A percentile compares a stretch with the other conserved stretches of the same genome.
phyloP scores from a whole-genome alignment of 2,888 invertebrate species.

The Eristalis tenax region DNA sequence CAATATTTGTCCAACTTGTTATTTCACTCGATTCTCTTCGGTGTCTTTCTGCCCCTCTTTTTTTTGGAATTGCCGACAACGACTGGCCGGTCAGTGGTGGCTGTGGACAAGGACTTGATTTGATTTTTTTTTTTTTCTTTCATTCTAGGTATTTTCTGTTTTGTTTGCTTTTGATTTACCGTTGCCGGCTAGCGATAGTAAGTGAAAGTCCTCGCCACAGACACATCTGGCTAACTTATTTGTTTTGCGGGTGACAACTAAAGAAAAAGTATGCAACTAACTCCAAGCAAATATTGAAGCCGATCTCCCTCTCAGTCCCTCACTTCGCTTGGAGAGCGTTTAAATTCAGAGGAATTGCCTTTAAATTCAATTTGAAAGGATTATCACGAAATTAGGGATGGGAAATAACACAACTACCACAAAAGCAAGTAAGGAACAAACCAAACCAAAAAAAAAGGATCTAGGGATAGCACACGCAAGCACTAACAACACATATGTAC shows the following conservation, averaged over 20 bases:
- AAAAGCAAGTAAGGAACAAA: background rate
- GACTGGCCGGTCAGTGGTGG: background rate
- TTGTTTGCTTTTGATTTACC: constrained; percentile 16
- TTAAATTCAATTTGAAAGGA: background rate
- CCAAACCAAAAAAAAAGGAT: background rate
- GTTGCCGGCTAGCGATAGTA: background rate
- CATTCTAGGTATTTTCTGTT: background rate
- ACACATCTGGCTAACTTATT: constrained; percentile 19
- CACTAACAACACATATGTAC: constrained; percentile 22
- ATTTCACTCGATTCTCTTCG: constrained; percentile 36
- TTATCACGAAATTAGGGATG: background rate
- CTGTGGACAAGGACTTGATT: background rate
- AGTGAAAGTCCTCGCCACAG: background rate
- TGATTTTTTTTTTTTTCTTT: background rate
- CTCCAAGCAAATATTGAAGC: background rate
- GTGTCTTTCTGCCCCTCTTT: background rate
- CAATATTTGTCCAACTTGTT: constrained; percentile 57
- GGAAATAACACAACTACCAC: background rate
- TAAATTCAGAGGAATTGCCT: too few species aligned
- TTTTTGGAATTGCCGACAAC: background rate
- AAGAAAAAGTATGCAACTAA: constrained; percentile 23
- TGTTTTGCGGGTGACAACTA: background rate
- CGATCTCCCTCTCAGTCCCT: too few species aligned
- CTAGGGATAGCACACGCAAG: background rate
- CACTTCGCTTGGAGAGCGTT: too few species aligned